Conservation (phyloP, 2,113 vertebrate species). For the Peromyscus maniculatus region DNA sequence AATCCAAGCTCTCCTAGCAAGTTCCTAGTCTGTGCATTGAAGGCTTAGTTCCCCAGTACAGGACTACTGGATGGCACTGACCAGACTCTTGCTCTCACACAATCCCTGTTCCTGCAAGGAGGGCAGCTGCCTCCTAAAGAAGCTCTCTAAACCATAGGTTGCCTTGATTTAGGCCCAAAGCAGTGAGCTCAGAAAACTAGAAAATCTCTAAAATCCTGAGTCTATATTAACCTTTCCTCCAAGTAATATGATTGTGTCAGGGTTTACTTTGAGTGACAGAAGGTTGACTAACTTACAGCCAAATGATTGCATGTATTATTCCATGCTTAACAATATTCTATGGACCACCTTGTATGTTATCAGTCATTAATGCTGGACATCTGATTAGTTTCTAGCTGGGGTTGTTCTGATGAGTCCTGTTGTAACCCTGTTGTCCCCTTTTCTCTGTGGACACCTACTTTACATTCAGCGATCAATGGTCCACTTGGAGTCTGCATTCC, state of each 20-base stretch:
- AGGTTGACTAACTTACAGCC: too few relatives aligned
- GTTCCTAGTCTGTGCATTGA: background rate
- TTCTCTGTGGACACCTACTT: background rate
- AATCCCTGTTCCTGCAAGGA: background rate
- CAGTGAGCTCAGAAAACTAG: background rate
- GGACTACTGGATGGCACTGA: too few relatives aligned
- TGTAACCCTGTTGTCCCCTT: background rate
- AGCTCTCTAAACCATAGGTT: background rate
- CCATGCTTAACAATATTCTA: background rate
- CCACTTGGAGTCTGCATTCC: background rate
- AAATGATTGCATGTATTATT: background rate
- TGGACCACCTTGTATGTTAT: fast-evolving
- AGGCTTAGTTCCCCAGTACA: background rate
- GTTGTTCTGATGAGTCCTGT: fast-evolving
- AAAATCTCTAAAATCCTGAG: background rate
- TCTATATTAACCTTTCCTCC: background rate
- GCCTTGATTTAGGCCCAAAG: background rate
- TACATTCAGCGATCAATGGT: too few relatives aligned
- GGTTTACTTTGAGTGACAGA: background rate
- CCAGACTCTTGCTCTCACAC: background rate
- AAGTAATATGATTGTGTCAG: background rate
- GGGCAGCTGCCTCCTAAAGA: background rate
- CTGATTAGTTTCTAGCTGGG: too few relatives aligned
- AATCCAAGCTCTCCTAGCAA: background rate
- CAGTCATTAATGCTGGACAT: background rate